Conservation (phyloP, 1,140 invertebrate species). For the Neelides sp. region DNA sequence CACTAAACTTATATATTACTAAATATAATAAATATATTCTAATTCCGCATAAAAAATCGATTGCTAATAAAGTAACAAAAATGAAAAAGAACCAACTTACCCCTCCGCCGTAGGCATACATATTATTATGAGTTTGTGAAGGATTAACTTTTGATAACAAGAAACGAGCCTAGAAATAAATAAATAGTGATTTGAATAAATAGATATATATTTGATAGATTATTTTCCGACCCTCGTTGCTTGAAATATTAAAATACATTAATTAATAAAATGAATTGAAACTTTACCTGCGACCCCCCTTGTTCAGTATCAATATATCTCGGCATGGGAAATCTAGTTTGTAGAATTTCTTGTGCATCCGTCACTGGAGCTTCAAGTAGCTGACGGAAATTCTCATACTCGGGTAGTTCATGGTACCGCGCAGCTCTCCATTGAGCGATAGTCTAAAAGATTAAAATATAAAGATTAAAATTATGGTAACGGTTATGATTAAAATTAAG, state of each 20-base stretch:
- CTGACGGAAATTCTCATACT: constrained; percentile 95
- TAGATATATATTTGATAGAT: not conserved
- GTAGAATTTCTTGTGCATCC: constrained; percentile 93
- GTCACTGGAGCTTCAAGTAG: constrained; percentile 89
- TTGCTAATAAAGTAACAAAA: not conserved
- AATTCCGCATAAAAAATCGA: not conserved
- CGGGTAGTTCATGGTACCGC: constrained; percentile 89
- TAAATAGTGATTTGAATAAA: too few species aligned
- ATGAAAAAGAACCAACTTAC: constrained; percentile 47
- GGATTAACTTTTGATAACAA: constrained; percentile 98
- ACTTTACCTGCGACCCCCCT: constrained; percentile 69
- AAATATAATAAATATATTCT: constrained; percentile 3
- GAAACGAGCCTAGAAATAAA: constrained; percentile 73
- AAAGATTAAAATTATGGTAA: not conserved
- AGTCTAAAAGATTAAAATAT: constrained; percentile 48
- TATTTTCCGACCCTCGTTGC: not conserved
- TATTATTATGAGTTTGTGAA: constrained; percentile 99
- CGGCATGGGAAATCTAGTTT: constrained; percentile 92
- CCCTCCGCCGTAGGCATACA: constrained; percentile 76
- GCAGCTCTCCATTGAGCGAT: constrained; percentile 91
- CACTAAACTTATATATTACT: not conserved
- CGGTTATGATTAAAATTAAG: constrained; percentile 4
- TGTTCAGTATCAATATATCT: constrained; percentile 98
- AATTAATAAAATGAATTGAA: not conserved
- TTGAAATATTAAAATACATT: not conserved